Conservation (phyloP, 2,888 invertebrate genomes). For the Zele albiditarsus region DNA sequence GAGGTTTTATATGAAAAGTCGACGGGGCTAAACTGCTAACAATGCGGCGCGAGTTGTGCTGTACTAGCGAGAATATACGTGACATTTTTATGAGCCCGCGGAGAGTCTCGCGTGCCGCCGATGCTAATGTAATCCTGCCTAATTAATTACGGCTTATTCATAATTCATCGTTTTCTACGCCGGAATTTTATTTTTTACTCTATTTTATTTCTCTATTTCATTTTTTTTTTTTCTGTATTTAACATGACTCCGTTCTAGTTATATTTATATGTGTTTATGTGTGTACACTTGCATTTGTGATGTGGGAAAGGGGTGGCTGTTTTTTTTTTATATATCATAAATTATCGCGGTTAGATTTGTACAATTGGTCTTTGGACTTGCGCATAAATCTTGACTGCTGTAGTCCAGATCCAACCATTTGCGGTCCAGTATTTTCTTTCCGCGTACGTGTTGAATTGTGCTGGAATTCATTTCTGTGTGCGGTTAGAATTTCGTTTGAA, state of each 20-base stretch:
- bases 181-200: slow-evolving; percentile 26
- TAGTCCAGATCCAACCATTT: slow-evolving; percentile 38
- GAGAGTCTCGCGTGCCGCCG: slow-evolving; percentile 64
- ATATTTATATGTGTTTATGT: slow-evolving; percentile 27
- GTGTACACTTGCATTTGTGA: slow-evolving; percentile 6
- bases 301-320: slow-evolving; percentile 26
- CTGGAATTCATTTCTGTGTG: slow-evolving; percentile 37
- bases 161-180: slow-evolving; percentile 60
- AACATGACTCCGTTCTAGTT: not conserved
- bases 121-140: slow-evolving; percentile 64
- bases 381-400: slow-evolving; percentile 52
- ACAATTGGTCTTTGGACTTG: slow-evolving; percentile 57
- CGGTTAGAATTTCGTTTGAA: slow-evolving; percentile 17
- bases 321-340: slow-evolving; percentile 51
- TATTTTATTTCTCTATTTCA: slow-evolving; percentile 23
- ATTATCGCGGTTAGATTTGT: slow-evolving; percentile 46
- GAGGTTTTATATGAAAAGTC: slow-evolving; percentile 35
- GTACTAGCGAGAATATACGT: slow-evolving; percentile 61
- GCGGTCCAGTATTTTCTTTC: slow-evolving; percentile 41
- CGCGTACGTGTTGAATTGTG: slow-evolving; percentile 43
- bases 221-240: slow-evolving; percentile 37
- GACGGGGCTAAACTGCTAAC: slow-evolving; percentile 53
- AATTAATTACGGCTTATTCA: slow-evolving; percentile 67
- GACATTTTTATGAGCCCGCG: slow-evolving; percentile 66
- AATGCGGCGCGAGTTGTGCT: slow-evolving; percentile 53